These are phyloP conservation scores for Corbicula japonica DNA, from an alignment of 2,888 invertebrate genomes.

Conservation along the genomic window DNA sequence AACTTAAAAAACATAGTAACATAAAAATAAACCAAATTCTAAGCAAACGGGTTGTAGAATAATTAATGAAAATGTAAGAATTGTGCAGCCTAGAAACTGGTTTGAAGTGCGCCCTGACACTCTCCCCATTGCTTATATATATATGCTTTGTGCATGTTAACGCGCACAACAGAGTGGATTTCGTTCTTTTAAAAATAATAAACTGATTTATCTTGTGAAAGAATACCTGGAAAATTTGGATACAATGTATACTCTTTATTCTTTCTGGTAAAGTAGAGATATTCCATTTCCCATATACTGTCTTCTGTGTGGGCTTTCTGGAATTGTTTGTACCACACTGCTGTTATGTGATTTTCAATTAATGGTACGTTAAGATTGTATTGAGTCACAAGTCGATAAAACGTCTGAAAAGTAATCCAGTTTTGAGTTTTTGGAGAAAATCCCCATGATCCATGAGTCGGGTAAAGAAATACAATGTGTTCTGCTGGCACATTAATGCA, in stretches of 20 bases:
- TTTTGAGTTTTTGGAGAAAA: slow-evolving; percentile 49
- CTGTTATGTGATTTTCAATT: slow-evolving; percentile 22
- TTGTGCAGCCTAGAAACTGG: too few species aligned
- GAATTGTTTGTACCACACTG: slow-evolving; percentile 35
- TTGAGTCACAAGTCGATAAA: neutral
- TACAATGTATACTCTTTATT: slow-evolving; percentile 41
- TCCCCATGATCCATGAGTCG: slow-evolving; percentile 51
- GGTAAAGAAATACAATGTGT: slow-evolving; percentile 54
- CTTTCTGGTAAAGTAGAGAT: slow-evolving; percentile 34
- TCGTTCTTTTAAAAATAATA: too few species aligned
- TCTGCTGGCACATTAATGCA: slow-evolving; percentile 26
- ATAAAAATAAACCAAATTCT: too few species aligned
- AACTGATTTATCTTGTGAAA: too few species aligned
- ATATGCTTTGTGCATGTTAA: too few species aligned
- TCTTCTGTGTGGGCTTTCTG: slow-evolving; percentile 5
- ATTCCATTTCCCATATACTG: slow-evolving; percentile 53
- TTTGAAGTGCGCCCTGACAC: too few species aligned
- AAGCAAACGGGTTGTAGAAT: too few species aligned
- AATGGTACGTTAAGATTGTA: slow-evolving; percentile 13
- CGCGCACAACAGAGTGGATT: too few species aligned
- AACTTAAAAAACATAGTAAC: too few species aligned
- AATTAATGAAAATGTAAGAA: too few species aligned
- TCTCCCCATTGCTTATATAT: too few species aligned
- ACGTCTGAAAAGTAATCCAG: slow-evolving; percentile 44
- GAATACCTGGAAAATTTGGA: slow-evolving; percentile 53